Evolutionary conservation across 2,113 vertebrate genomes (phyloP).

Genomic region (Limnothrissa miodon): DNA sequence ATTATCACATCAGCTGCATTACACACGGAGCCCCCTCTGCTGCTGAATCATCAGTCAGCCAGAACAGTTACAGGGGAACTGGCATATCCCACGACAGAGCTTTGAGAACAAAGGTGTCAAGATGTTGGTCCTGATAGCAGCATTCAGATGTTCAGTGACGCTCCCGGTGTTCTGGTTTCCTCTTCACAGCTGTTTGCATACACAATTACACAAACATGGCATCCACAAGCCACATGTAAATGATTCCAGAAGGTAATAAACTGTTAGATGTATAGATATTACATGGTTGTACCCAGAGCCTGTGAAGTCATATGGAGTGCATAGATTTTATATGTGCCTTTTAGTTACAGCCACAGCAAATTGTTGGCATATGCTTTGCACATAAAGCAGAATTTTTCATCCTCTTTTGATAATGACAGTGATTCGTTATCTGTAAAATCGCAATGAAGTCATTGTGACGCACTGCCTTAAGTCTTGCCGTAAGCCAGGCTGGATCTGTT

Average conservation of each 20-base stretch:
- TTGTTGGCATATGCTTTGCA: background rate
- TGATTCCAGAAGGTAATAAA: background rate
- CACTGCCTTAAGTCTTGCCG: background rate
- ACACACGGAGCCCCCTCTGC: background rate
- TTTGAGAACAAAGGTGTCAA: background rate
- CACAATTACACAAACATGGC: background rate
- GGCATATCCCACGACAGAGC: background rate
- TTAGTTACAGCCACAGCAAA: conserved; percentile 1
- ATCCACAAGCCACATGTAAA: background rate
- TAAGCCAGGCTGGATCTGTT: background rate
- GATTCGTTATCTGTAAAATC: background rate
- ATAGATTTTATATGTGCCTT: background rate
- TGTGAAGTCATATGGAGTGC: background rate
- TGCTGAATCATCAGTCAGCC: background rate
- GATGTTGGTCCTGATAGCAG: background rate
- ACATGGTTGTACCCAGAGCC: background rate
- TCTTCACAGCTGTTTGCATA: background rate
- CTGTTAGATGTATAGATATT: background rate
- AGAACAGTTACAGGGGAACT: background rate
- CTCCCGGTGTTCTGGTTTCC: background rate
- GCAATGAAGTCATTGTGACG: conserved; percentile 1
- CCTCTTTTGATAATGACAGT: background rate
- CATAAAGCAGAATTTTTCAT: background rate
- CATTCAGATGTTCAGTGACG: background rate
- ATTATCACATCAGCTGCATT: background rate